Evolutionary conservation across 2,888 invertebrate genomes (phyloP).

Genomic region (Camponotus fellah): DNA sequence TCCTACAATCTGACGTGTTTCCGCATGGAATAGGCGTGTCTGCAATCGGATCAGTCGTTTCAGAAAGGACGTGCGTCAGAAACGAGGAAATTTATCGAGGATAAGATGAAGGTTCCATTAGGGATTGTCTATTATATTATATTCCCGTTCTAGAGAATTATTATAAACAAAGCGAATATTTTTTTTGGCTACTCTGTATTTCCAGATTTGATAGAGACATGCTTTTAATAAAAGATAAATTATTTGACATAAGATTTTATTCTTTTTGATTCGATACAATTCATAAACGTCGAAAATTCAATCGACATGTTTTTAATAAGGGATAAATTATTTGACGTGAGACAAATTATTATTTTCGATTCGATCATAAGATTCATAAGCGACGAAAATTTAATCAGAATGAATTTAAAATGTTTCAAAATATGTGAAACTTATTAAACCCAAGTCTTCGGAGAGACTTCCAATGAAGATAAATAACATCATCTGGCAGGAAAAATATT

Average conservation of each 20-base stretch:
- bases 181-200: not conserved
- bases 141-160: not conserved
- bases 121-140: not conserved
- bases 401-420: not conserved
- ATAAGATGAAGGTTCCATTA: not conserved
- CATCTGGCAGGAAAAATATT: not conserved
- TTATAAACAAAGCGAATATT: not conserved
- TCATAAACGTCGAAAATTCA: too few species aligned
- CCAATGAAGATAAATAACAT: constrained; percentile 1
- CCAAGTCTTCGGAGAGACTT: not conserved
- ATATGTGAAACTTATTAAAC: not conserved
- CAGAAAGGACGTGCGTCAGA: not conserved
- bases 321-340: not conserved
- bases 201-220: not conserved
- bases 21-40: constrained; percentile 70
- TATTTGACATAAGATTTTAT: too few species aligned
- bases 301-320: not conserved
- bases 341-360: not conserved
- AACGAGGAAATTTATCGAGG: not conserved
- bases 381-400: not conserved
- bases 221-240: too few species aligned
- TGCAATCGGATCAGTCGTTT: constrained; percentile 54
- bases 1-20: constrained; percentile 46
- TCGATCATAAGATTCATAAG: not conserved
- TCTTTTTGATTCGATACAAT: too few species aligned